These are phyloP conservation scores for Aricia agestis DNA, from an alignment of 1,140 invertebrate genomes.

Conservation along the genomic window DNA sequence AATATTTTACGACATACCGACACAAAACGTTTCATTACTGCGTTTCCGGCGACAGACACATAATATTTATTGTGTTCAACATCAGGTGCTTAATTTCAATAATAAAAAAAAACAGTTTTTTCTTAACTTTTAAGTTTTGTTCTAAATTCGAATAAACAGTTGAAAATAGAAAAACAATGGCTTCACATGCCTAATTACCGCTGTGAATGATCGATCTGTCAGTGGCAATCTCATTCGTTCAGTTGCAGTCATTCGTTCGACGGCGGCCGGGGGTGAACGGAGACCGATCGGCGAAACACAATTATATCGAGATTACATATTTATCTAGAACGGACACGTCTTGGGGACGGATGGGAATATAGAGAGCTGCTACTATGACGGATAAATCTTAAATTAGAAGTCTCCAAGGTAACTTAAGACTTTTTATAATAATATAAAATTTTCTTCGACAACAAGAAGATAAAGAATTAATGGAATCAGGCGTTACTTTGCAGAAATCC, in stretches of 20 bases:
- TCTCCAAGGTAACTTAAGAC: too few species aligned
- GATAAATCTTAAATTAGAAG: too few species aligned
- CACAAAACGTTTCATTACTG: conserved; percentile 57
- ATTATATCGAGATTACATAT: conserved; percentile 73
- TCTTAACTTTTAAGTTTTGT: too few species aligned
- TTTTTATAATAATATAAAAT: too few species aligned
- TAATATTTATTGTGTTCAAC: conserved; percentile 22
- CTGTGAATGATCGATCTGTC: conserved; percentile 13
- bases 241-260: conserved; percentile 24
- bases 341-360: conserved; percentile 38
- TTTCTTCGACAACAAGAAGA: too few species aligned
- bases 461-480: too few species aligned
- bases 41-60: conserved; percentile 34
- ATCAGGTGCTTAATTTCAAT: neutral
- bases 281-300: conserved; percentile 48
- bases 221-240: conserved; percentile 14
- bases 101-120: too few species aligned
- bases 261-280: conserved; percentile 25
- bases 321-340: conserved; percentile 59
- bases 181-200: conserved; percentile 1
- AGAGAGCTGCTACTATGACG: too few species aligned
- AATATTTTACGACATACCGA: conserved; percentile 66
- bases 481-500: too few species aligned
- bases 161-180: conserved; percentile 4
- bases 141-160: too few species aligned